These are phyloP conservation scores for Acanthaster planci DNA, from an alignment of 35 echinoderm and acorn worm species.

Conservation along the genomic window DNA sequence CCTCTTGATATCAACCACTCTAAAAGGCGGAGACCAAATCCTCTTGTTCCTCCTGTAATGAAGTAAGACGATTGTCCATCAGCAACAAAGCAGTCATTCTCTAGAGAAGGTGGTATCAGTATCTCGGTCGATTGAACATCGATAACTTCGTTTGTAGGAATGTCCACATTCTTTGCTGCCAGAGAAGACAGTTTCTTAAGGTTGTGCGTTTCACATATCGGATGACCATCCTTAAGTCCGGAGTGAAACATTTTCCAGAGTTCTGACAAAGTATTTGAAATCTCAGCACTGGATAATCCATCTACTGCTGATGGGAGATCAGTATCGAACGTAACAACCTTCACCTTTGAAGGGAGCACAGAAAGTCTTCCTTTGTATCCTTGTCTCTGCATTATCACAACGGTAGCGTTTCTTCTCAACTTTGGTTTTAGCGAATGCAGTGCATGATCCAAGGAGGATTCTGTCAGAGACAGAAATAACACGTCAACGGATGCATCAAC, in stretches of 20 bases:
- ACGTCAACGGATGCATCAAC: background rate
- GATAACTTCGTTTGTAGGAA: background rate
- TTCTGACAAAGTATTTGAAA: background rate
- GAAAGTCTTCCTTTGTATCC: background rate
- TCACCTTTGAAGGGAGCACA: constrained; percentile 12
- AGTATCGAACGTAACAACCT: background rate
- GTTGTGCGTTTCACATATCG: background rate
- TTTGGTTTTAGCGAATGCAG: background rate
- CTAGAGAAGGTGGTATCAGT: background rate
- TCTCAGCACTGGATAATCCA: background rate
- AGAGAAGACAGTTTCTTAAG: background rate
- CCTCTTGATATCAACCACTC: constrained; percentile 57
- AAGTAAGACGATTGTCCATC: constrained; percentile 49
- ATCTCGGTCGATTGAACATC: background rate
- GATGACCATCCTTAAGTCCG: background rate
- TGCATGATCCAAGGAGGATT: background rate
- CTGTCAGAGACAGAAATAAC: background rate
- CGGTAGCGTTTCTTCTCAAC: background rate
- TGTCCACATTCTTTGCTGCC: background rate
- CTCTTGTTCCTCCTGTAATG: constrained; percentile 70
- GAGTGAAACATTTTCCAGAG: constrained; percentile 19
- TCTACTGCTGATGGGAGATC: background rate
- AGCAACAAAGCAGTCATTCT: constrained; percentile 18
- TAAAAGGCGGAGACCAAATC: constrained; percentile 55
- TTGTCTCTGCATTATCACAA: constrained; percentile 1